Conservation (phyloP, 2,797 vertebrate species). For the Micropoecilia bifurca region DNA sequence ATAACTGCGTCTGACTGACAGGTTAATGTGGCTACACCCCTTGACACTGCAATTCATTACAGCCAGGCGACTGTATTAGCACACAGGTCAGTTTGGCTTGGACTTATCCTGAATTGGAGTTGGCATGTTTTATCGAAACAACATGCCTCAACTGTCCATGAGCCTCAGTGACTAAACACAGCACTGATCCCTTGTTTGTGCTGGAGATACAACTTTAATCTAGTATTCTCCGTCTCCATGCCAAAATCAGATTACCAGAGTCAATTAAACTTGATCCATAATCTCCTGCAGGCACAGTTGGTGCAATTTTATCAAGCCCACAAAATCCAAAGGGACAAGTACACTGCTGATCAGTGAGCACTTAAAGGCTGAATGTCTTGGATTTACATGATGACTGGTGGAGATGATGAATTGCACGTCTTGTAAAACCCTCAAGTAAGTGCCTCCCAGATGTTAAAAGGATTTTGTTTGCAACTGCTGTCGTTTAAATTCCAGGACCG, state of each 20-base stretch:
- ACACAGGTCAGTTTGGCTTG: conserved; percentile 50
- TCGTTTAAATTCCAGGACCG: conserved; percentile 17
- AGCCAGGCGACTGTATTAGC: conserved; percentile 45
- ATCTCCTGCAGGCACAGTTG: conserved; percentile 60
- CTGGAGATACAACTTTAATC: conserved; percentile 76
- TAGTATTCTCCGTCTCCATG: conserved; percentile 50
- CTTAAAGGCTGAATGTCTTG: conserved; percentile 19
- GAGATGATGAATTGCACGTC: conserved; percentile 24
- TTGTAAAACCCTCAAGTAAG: conserved; percentile 14
- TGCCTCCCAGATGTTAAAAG: conserved; percentile 18
- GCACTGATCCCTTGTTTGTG: conserved; percentile 68
- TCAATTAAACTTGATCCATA: conserved; percentile 76
- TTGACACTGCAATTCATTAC: conserved; percentile 68
- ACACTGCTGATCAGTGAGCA: conserved; percentile 36
- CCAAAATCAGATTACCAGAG: conserved; percentile 74
- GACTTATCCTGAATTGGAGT: conserved; percentile 61
- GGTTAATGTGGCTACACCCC: conserved; percentile 30
- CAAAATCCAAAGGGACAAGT: conserved; percentile 51
- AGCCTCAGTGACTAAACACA: conserved; percentile 50
- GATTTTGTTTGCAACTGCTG: conserved; percentile 37
- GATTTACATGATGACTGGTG: conserved; percentile 16
- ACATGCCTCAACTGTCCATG: conserved; percentile 60
- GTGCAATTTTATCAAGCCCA: conserved; percentile 59
- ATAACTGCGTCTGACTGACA: conserved; percentile 53
- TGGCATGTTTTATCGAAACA: conserved; percentile 63